Percentiles rank a stretch among this genome's conserved stretches.
phyloP scores from a whole-genome alignment of 2,113 vertebrate species.

The Propithecus coquereli region DNA sequence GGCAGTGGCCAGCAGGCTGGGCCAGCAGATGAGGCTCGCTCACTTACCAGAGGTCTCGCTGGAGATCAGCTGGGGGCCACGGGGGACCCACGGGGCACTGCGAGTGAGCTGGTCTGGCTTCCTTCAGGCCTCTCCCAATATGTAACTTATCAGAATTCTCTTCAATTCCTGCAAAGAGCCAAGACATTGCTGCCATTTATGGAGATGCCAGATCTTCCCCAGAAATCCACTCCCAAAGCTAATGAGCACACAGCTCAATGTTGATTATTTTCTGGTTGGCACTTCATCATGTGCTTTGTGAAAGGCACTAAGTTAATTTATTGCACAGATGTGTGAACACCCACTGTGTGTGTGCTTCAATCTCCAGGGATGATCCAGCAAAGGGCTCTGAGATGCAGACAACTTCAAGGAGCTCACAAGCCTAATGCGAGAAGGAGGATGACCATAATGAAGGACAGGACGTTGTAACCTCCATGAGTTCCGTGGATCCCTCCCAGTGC shows the following conservation, averaged over 20 bases:
- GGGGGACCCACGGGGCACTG: not conserved
- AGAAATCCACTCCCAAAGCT: constrained; percentile 28
- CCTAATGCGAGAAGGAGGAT: not conserved
- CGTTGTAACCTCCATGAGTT: not conserved
- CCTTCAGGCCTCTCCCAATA: constrained; percentile 12
- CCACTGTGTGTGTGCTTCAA: not conserved
- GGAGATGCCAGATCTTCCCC: not conserved
- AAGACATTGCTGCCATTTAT: not conserved
- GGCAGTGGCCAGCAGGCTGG: not conserved
- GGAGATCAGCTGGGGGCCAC: not conserved
- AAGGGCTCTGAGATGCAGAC: not conserved
- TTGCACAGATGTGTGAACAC: not conserved
- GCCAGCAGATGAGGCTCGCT: not conserved
- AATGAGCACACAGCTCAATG: not conserved
- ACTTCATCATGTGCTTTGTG: not conserved
- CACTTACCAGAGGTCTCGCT: constrained; percentile 1
- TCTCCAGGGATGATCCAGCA: not conserved
- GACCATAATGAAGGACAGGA: not conserved
- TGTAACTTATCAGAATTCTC: not conserved
- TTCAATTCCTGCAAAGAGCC: constrained; percentile 42
- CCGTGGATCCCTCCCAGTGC: not conserved
- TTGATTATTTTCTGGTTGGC: not conserved
- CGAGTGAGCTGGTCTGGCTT: not conserved
- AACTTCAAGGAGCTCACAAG: not conserved
- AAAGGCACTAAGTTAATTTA: not conserved